A percentile compares a stretch with the other conserved stretches of the same genome.
phyloP scores from a whole-genome alignment of 2,888 invertebrate genomes.

The Lithophane ornitopus region DNA sequence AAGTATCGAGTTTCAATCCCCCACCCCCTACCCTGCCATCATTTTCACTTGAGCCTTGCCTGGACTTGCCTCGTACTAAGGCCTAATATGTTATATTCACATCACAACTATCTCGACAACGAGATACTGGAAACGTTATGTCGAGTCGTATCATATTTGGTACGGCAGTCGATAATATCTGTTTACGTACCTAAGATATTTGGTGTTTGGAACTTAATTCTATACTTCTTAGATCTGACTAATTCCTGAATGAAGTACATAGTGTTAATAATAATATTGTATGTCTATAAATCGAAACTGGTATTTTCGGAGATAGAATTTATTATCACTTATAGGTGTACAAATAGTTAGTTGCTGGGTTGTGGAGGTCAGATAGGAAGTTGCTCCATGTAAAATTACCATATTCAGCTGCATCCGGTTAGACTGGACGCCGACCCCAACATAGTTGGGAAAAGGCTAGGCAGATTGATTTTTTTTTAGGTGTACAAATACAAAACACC shows the following conservation, averaged over 20 bases:
- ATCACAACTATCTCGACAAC: conserved; percentile 3
- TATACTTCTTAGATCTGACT: neutral
- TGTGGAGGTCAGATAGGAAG: too few species aligned
- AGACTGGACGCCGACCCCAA: too few species aligned
- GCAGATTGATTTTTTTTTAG: too few species aligned
- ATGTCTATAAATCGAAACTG: neutral
- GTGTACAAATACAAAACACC: neutral
- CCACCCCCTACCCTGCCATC: neutral
- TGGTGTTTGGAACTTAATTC: neutral
- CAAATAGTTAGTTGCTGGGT: too few species aligned
- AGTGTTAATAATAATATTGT: neutral
- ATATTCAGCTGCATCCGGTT: too few species aligned
- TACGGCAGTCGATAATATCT: neutral
- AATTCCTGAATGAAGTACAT: neutral
- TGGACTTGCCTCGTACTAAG: conserved; percentile 10
- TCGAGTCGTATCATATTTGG: conserved; percentile 4
- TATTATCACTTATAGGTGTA: neutral
- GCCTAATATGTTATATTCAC: conserved; percentile 26
- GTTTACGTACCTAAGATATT: neutral
- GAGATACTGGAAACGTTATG: neutral
- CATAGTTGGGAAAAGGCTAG: too few species aligned
- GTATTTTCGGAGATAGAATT: neutral
- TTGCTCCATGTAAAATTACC: too few species aligned
- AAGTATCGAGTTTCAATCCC: conserved; percentile 48
- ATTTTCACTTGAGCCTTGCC: conserved; percentile 14